These are phyloP conservation scores for Antennarius striatus DNA, from an alignment of 2,113 vertebrate genomes.

Conservation along the genomic window DNA sequence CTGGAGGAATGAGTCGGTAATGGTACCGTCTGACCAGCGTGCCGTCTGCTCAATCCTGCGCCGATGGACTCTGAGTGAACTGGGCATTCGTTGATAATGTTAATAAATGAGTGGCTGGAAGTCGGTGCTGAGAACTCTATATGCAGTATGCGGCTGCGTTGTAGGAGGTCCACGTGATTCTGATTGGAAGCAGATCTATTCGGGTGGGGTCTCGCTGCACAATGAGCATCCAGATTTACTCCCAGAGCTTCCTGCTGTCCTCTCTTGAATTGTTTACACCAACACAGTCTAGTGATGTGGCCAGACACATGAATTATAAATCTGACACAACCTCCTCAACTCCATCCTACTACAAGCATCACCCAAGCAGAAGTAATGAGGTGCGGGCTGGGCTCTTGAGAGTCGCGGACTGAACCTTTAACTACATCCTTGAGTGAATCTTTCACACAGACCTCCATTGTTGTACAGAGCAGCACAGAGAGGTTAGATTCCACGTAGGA, in stretches of 20 bases:
- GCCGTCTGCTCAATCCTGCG: conserved; percentile 33
- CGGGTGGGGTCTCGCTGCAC: conserved; percentile 12
- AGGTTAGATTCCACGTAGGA: conserved; percentile 54
- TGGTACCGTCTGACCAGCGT: conserved; percentile 36
- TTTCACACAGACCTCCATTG: conserved; percentile 32
- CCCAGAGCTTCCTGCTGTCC: conserved; percentile 18
- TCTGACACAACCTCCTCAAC: conserved; percentile 31
- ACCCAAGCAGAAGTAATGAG: conserved; percentile 23
- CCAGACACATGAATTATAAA: conserved; percentile 42
- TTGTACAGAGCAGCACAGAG: conserved; percentile 12
- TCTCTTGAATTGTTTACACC: conserved; percentile 32
- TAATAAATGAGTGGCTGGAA: conserved; percentile 44
- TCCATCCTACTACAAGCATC: neutral
- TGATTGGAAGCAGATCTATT: conserved; percentile 39
- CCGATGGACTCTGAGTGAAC: conserved; percentile 41
- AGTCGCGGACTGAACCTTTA: conserved; percentile 37
- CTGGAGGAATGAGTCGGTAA: conserved; percentile 45
- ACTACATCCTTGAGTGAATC: conserved; percentile 38
- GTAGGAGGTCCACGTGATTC: conserved; percentile 6
- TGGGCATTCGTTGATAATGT: conserved; percentile 46
- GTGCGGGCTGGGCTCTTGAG: conserved; percentile 5
- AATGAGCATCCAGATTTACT: conserved; percentile 38
- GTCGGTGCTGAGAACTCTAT: neutral
- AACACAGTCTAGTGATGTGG: conserved; percentile 27
- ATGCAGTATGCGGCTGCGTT: neutral